These are phyloP conservation scores for Melieria picta DNA, from an alignment of 2,888 invertebrate genomes.

Conservation along the genomic window DNA sequence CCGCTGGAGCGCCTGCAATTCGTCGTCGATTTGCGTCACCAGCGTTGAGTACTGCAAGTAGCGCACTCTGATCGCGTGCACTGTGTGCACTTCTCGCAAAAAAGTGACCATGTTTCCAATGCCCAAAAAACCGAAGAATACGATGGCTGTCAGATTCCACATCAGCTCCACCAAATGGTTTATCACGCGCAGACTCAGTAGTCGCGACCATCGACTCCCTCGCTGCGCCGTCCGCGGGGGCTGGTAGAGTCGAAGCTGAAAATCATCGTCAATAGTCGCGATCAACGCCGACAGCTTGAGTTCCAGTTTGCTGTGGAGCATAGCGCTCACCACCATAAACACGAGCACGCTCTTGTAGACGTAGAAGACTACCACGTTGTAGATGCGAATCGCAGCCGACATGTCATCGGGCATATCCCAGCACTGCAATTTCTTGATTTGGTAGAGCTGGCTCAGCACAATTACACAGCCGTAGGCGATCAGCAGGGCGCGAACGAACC, in stretches of 20 bases:
- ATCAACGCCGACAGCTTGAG: conserved; percentile 15
- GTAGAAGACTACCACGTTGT: conserved; percentile 23
- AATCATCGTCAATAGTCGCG: conserved; percentile 34
- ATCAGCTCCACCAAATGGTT: not conserved
- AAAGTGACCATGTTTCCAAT: not conserved
- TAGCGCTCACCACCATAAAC: conserved; percentile 39
- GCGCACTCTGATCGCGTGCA: conserved; percentile 46
- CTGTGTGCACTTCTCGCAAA: conserved; percentile 37
- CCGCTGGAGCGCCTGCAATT: conserved; percentile 39
- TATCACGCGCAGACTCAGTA: not conserved
- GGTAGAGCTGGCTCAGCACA: not conserved
- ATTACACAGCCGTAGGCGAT: conserved; percentile 30
- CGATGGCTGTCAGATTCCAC: not conserved
- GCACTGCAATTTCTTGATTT: not conserved
- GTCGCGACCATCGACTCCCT: no score
- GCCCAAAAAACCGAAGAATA: not conserved
- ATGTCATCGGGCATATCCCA: not conserved
- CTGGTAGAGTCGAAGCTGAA: conserved; percentile 34
- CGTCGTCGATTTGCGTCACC: conserved; percentile 46
- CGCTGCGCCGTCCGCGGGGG: not conserved
- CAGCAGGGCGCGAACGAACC: conserved; percentile 14
- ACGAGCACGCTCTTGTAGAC: conserved; percentile 44
- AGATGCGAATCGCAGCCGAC: not conserved
- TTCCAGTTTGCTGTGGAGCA: conserved; percentile 40
- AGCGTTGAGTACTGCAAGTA: conserved; percentile 47